Conservation (phyloP, 1,140 invertebrate species). For the Archegozetes longisetosus region DNA sequence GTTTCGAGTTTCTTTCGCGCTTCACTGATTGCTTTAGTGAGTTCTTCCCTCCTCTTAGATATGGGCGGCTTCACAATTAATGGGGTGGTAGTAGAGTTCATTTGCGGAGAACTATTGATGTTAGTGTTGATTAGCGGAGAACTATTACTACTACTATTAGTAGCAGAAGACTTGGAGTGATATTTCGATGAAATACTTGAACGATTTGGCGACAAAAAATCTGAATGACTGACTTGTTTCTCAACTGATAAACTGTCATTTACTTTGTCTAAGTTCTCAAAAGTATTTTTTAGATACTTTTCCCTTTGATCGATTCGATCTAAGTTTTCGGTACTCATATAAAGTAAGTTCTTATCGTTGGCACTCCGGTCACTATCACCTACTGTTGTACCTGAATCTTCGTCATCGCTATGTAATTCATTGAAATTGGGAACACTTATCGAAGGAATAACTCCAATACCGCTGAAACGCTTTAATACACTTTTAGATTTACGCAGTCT, state of each 20-base stretch:
- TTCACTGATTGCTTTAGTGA: slow-evolving; percentile 53
- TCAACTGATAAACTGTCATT: neutral
- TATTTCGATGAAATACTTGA: slow-evolving; percentile 9
- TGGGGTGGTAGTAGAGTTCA: neutral
- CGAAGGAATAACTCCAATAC: slow-evolving; percentile 6
- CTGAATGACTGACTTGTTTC: neutral
- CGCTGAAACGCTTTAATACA: neutral
- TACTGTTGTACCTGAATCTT: slow-evolving; percentile 20
- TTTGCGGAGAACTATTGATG: neutral
- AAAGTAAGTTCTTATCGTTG: slow-evolving; percentile 7
- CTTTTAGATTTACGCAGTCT: neutral
- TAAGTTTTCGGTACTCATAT: slow-evolving; percentile 50
- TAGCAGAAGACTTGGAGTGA: neutral
- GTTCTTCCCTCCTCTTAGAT: slow-evolving; percentile 55
- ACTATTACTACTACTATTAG: neutral
- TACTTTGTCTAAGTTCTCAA: slow-evolving; percentile 45
- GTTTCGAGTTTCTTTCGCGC: slow-evolving; percentile 71
- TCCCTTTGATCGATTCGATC: slow-evolving; percentile 44
- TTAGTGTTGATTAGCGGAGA: neutral
- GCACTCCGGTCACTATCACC: slow-evolving; percentile 12
- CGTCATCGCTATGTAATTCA: slow-evolving; percentile 47
- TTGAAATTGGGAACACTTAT: slow-evolving; percentile 17
- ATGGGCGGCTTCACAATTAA: slow-evolving; percentile 6
- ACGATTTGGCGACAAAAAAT: neutral
- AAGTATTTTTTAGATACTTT: slow-evolving; percentile 56